Evolutionary conservation across 2,113 vertebrate genomes (phyloP), one percentile per base, ranked within the genome.

Genomic region (Amazona guildingii): DNA sequence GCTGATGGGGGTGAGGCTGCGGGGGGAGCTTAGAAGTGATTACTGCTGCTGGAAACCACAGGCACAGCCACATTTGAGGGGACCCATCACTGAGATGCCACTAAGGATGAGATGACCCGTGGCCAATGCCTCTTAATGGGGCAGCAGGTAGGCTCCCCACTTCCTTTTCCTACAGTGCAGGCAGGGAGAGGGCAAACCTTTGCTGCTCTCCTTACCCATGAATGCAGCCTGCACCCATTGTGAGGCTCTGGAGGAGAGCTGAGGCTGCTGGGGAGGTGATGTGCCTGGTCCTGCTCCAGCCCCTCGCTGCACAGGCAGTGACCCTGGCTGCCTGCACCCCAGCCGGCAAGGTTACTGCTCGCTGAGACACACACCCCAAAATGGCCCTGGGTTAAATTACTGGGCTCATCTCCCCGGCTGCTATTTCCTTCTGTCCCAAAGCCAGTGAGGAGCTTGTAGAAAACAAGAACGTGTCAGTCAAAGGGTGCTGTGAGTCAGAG

Each of bases 351-450:
- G 83, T 79, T 69, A 33, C 80, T 88, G 41, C 64, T 2, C 0
- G 7, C 83, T 86, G 86, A 92, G 54, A 85, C 76, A 35, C 61
- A 33, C 84, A 44, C 79, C 84, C 29, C 83, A 77, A 48, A 96
- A 93, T 29, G 5, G 14, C 83, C 86, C 43, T 2, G 21, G 76
- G 78, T 91, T 72, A 51, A 31, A 91, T 88, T 63, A 83, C 80
- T 33, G 66, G 79, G 74, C 54, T 94, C 86, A 33, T 86, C 48
- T 74, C 86, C n/a, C 9, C 74, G 16, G 69, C 70, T 96, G 72
- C 66, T 84, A 48, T 91, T 96, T 96, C 96, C 92, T 95, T 82
- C 95, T 96, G 89, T 89, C 66, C 83, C 66, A 21, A 18, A 39
- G 93, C 94, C 95, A 96, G 76, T 1, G 10, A 93, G 79, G 51